phyloP scores from a whole-genome alignment of 2,113 vertebrate genomes.

The Uropsilus gracilis region DNA sequence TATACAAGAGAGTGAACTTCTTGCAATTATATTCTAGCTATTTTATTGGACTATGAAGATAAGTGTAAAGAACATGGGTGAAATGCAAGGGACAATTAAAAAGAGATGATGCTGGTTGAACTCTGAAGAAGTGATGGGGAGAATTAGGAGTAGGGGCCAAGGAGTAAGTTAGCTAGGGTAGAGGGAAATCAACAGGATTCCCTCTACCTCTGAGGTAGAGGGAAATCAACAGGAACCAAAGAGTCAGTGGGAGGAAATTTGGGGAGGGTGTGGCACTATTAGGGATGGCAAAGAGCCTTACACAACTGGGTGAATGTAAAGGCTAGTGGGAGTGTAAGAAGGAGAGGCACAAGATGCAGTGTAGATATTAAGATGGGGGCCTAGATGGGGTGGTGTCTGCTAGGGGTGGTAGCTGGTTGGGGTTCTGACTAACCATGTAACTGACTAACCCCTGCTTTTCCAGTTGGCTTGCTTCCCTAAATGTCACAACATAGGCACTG shows the following conservation, averaged over 20 bases:
- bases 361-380: background rate
- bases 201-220: background rate
- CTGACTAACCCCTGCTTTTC: background rate
- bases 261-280: background rate
- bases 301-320: background rate
- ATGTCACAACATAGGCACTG: background rate
- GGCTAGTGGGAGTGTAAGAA: background rate
- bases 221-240: background rate
- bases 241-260: background rate
- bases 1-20: background rate
- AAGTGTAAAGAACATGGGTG: background rate
- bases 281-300: background rate
- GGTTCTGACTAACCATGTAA: background rate
- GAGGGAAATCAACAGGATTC: too few relatives aligned
- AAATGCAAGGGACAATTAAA: background rate
- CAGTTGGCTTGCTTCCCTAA: background rate
- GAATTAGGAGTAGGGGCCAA: background rate
- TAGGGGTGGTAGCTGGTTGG: too few relatives aligned
- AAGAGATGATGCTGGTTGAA: background rate
- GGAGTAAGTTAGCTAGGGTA: background rate
- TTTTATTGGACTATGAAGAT: conserved; percentile 25
- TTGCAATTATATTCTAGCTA: background rate
- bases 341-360: background rate
- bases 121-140: background rate
- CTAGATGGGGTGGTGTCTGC: too few relatives aligned